Conservation (phyloP, 2,888 invertebrate species). For the Caenorhabditis sp. region DNA sequence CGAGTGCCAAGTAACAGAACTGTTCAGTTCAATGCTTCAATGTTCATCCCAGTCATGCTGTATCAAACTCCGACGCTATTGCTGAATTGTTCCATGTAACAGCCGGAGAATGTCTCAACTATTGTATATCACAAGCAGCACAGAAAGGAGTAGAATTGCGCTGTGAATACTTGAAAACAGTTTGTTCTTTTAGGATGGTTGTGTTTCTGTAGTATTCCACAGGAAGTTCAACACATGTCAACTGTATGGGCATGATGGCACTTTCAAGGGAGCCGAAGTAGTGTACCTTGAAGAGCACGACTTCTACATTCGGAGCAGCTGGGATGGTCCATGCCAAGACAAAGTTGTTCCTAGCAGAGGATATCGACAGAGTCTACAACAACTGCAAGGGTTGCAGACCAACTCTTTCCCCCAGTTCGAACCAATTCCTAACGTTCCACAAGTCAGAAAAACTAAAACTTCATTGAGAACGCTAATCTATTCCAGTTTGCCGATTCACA, state of each 20-base stretch:
- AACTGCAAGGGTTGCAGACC: neutral
- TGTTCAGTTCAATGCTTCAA: conserved; percentile 66
- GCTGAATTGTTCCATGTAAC: conserved; percentile 77
- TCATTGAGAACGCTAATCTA: neutral
- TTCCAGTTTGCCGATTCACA: conserved; percentile 49
- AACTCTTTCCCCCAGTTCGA: neutral
- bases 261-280: conserved; percentile 57
- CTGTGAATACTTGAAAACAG: too few relatives aligned
- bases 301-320: conserved; percentile 68
- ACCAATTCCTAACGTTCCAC: conserved; percentile 38
- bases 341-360: conserved; percentile 51
- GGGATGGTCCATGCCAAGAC: conserved; percentile 66
- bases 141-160: conserved; percentile 73
- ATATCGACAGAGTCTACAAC: conserved; percentile 57
- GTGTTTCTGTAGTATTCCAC: conserved; percentile 79
- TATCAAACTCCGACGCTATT: conserved; percentile 74
- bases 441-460: conserved; percentile 10
- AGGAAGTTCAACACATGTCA: conserved; percentile 78
- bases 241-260: conserved; percentile 70
- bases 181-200: conserved; percentile 68
- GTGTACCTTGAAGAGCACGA: conserved; percentile 68
- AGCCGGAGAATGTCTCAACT: conserved; percentile 76
- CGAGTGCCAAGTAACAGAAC: neutral
- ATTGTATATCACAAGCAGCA: conserved; percentile 74
- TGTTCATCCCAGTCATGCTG: conserved; percentile 63